phyloP scores from a whole-genome alignment of 2,888 invertebrate species.

The Blastobasis lacticolella region DNA sequence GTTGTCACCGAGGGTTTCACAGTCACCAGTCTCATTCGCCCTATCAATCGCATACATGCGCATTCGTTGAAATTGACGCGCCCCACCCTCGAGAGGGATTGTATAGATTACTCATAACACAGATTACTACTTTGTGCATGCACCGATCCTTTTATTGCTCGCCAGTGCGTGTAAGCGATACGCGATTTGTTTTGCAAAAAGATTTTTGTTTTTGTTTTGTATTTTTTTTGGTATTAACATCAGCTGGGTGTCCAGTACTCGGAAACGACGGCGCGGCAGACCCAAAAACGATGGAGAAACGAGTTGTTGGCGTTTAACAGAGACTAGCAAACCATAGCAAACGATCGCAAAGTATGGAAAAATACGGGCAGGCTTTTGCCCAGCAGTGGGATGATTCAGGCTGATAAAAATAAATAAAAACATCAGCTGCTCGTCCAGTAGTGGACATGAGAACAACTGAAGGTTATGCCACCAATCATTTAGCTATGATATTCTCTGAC shows the following conservation, averaged over 20 bases:
- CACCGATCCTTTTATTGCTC: neutral
- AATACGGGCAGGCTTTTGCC: no score
- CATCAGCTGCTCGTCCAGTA: no score
- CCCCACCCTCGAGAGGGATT: conserved; percentile 43
- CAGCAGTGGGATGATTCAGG: no score
- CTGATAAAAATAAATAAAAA: no score
- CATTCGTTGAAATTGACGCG: conserved; percentile 71
- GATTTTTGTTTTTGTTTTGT: neutral
- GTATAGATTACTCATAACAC: conserved; percentile 53
- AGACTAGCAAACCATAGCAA: no score
- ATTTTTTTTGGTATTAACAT: no score
- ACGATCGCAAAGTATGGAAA: no score
- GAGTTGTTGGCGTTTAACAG: no score
- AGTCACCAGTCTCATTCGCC: conserved; percentile 16
- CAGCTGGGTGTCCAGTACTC: no score
- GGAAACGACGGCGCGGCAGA: no score
- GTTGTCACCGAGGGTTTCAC: no score
- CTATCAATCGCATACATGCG: conserved; percentile 67
- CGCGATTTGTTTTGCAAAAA: neutral
- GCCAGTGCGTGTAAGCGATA: neutral
- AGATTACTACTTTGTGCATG: conserved; percentile 30
- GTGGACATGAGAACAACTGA: neutral
- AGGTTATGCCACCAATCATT: neutral
- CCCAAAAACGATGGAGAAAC: no score
- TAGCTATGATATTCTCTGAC: neutral